Evolutionary conservation across 2,113 vertebrate genomes (phyloP).

Genomic region (Tapirus terrestris): DNA sequence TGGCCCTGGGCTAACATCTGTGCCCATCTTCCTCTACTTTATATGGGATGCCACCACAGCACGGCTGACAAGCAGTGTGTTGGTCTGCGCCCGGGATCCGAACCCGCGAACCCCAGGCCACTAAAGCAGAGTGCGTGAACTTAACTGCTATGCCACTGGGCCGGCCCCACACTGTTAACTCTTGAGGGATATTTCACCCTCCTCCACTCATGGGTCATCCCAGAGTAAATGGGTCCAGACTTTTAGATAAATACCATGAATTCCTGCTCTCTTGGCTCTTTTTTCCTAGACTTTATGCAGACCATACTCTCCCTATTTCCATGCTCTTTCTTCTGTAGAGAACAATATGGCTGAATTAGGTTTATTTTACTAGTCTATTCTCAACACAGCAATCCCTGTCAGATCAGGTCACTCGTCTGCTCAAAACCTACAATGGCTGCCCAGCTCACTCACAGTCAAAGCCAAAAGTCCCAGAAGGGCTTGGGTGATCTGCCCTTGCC

Average conservation of each 20-base stretch:
- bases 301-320: neutral
- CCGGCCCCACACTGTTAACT: neutral
- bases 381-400: neutral
- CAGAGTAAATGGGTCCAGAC: neutral
- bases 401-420: neutral
- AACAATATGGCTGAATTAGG: neutral
- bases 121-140: too few relatives aligned
- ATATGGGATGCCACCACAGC: too few relatives aligned
- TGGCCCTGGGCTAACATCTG: too few relatives aligned
- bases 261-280: conserved; percentile 5
- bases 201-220: neutral
- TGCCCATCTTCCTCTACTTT: too few relatives aligned
- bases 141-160: too few relatives aligned
- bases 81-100: too few relatives aligned
- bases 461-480: neutral
- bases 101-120: too few relatives aligned
- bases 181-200: neutral
- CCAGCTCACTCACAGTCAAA: neutral
- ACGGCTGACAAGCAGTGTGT: too few relatives aligned
- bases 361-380: neutral
- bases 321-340: neutral
- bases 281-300: neutral
- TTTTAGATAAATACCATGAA: neutral
- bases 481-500: neutral
- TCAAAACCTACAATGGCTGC: neutral